Evolutionary conservation across 2,888 invertebrate genomes (phyloP).

Genomic region (Andricus quercusramuli): DNA sequence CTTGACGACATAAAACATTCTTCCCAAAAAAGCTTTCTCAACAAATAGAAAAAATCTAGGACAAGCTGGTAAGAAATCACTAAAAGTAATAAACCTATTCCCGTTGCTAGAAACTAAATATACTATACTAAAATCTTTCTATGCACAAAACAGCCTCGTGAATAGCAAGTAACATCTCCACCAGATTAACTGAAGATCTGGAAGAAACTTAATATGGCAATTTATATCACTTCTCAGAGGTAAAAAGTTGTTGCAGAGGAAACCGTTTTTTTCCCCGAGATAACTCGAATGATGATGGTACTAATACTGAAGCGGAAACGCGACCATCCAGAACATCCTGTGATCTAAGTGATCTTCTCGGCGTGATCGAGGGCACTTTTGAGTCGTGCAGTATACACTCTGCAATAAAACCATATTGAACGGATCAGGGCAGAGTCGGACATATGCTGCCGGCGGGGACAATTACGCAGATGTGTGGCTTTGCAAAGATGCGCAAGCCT

Average conservation of each 20-base stretch:
- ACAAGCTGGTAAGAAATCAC: no score
- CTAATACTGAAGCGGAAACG: constrained; percentile 4
- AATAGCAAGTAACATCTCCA: not conserved
- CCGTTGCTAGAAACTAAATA: no score
- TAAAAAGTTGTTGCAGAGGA: constrained; percentile 5
- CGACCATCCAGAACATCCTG: constrained; percentile 36
- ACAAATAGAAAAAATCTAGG: no score
- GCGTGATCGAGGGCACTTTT: constrained; percentile 54
- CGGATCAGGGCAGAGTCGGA: constrained; percentile 54
- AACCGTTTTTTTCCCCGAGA: not conserved
- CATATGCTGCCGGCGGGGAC: constrained; percentile 78
- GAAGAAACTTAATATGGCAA: not conserved
- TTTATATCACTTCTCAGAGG: not conserved
- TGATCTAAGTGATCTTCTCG: constrained; percentile 24
- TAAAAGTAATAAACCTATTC: no score
- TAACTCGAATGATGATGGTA: constrained; percentile 4
- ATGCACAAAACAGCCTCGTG: no score
- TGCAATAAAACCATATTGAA: constrained; percentile 36
- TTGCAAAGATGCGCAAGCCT: constrained; percentile 64
- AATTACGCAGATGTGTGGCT: constrained; percentile 78
- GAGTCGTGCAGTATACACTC: constrained; percentile 58
- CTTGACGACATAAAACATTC: no score
- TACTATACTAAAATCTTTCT: no score
- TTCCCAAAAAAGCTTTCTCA: no score
- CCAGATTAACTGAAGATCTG: not conserved